Evolutionary conservation across 1,140 invertebrate species (phyloP).

Genomic region (Eriocheir sinensis): DNA sequence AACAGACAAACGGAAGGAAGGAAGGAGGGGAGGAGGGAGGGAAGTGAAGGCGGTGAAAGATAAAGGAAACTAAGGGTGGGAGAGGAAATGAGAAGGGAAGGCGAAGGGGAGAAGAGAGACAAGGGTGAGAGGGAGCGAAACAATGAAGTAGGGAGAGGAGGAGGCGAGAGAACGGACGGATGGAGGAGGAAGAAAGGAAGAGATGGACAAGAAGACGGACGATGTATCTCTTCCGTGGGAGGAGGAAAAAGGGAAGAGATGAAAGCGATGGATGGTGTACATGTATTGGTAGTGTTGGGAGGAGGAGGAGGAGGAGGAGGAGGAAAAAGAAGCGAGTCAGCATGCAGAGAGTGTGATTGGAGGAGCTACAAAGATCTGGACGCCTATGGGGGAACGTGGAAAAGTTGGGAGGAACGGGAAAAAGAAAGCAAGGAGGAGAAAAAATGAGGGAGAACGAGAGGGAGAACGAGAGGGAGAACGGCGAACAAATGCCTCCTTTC

Average conservation of each 20-base stretch:
- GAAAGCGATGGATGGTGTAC: conserved; percentile 5
- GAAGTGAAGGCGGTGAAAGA: too few relatives aligned
- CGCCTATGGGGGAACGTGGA: too few relatives aligned
- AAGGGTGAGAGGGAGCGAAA: too few relatives aligned
- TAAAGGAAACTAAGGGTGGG: too few relatives aligned
- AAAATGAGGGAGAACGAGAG: not conserved
- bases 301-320: not conserved
- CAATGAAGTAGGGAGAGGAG: conserved; percentile 2
- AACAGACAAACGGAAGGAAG: too few relatives aligned
- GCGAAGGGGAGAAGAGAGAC: too few relatives aligned
- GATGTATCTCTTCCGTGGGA: not conserved
- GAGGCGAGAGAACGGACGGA: too few relatives aligned
- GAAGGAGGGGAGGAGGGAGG: too few relatives aligned
- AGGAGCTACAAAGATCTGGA: too few relatives aligned
- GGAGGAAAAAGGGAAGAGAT: not conserved
- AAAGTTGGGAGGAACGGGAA: not conserved
- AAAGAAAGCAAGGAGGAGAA: not conserved
- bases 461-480: not conserved
- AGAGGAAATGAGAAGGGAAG: not conserved
- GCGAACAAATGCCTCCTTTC: too few relatives aligned
- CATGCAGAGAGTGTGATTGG: not conserved
- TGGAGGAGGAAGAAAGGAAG: conserved; percentile 9
- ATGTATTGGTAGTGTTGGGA: conserved; percentile 9
- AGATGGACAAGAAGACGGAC: conserved; percentile 10
- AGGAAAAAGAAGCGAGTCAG: not conserved